These are phyloP conservation scores for Clupea harengus DNA, from an alignment of 2,113 vertebrate species.

Conservation along the genomic window DNA sequence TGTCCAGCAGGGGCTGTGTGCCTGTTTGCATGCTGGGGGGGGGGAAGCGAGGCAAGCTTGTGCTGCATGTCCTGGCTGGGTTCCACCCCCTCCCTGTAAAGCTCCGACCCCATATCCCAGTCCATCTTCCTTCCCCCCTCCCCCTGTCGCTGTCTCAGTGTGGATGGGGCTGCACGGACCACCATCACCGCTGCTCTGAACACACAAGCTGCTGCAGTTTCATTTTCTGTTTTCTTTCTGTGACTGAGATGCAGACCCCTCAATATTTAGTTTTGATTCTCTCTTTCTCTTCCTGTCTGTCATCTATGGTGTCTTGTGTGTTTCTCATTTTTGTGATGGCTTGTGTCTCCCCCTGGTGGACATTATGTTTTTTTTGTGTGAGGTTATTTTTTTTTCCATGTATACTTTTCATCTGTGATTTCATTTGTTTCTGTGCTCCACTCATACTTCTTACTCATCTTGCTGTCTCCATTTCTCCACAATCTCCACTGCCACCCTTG, in stretches of 20 bases:
- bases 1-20: conserved; percentile 24
- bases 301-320: conserved; percentile 26
- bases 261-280: background rate
- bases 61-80: conserved; percentile 35
- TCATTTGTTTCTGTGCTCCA: conserved; percentile 38
- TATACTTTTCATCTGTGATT: conserved; percentile 46
- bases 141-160: conserved; percentile 23
- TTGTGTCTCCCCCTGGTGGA: background rate
- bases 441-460: background rate
- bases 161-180: background rate
- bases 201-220: background rate
- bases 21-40: conserved; percentile 20
- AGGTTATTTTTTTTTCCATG: conserved; percentile 10
- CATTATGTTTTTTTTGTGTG: background rate
- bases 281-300: conserved; percentile 52
- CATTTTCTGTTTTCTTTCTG: background rate
- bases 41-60: background rate
- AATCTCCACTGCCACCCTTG: background rate
- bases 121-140: background rate
- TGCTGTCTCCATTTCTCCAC: background rate
- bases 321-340: conserved; percentile 15
- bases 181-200: background rate
- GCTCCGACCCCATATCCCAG: conserved; percentile 9
- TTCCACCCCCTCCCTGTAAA: background rate
- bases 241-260: background rate